Conservation (phyloP, 2,888 invertebrate genomes). For the Phragmatobia fuliginosa region DNA sequence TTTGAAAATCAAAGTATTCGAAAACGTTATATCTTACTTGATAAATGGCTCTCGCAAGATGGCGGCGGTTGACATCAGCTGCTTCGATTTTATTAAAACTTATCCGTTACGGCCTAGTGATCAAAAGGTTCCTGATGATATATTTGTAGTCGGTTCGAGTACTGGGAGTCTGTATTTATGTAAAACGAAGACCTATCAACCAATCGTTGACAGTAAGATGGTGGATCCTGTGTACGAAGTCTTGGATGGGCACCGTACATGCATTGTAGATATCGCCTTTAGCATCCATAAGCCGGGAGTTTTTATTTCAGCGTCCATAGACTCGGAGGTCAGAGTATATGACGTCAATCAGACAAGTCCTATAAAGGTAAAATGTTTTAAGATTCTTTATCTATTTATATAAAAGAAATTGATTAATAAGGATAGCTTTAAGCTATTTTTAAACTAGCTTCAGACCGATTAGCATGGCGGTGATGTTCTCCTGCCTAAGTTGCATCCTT, state of each 20-base stretch:
- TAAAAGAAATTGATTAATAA: no score
- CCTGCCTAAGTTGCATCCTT: no score
- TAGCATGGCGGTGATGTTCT: no score
- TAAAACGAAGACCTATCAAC: constrained; percentile 55
- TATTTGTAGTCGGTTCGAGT: constrained; percentile 74
- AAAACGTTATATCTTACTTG: constrained; percentile 64
- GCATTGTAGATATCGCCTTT: constrained; percentile 71
- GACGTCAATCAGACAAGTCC: constrained; percentile 68
- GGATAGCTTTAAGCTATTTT: no score
- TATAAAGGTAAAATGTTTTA: constrained; percentile 64
- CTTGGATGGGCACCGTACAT: constrained; percentile 66
- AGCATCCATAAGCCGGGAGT: constrained; percentile 67
- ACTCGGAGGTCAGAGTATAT: constrained; percentile 74
- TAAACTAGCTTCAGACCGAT: no score
- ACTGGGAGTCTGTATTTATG: constrained; percentile 69
- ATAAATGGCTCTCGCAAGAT: constrained; percentile 66
- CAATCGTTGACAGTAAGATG: constrained; percentile 41
- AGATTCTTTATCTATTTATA: background rate
- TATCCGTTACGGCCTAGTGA: constrained; percentile 65
- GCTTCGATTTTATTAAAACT: constrained; percentile 74
- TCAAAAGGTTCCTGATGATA: constrained; percentile 63
- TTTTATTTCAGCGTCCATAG: constrained; percentile 73
- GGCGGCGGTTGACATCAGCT: constrained; percentile 65
- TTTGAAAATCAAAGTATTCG: constrained; percentile 60
- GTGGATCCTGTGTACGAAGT: constrained; percentile 71